Evolutionary conservation across 2,888 invertebrate species (phyloP).

Genomic region (Xestia ashworthii): DNA sequence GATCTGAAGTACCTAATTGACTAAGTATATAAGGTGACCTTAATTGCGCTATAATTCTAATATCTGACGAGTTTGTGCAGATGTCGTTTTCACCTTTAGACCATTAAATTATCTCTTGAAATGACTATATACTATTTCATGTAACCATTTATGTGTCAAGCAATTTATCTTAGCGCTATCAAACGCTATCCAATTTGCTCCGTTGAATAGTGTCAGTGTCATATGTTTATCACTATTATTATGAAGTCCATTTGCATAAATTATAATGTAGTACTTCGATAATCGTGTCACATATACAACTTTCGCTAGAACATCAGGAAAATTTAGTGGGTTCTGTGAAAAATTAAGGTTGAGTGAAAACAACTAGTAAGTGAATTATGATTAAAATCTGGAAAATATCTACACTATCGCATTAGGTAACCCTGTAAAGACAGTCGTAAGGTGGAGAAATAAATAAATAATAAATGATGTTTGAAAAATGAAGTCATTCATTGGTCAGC

Average conservation of each 20-base stretch:
- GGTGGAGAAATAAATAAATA: no score
- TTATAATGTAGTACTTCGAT: slow-evolving; percentile 30
- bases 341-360: not conserved
- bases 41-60: not conserved
- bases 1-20: not conserved
- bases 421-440: no score
- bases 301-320: slow-evolving; percentile 7
- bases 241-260: slow-evolving; percentile 58
- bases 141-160: slow-evolving; percentile 10
- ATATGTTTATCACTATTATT: slow-evolving; percentile 48
- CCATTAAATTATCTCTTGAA: not conserved
- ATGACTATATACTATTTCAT: not conserved
- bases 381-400: no score
- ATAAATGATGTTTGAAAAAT: no score
- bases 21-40: not conserved
- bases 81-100: slow-evolving; percentile 21
- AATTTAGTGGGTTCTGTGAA: not conserved
- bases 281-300: slow-evolving; percentile 21
- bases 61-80: not conserved
- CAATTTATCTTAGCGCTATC: slow-evolving; percentile 25
- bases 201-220: slow-evolving; percentile 62
- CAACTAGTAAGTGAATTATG: not conserved
- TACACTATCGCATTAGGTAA: no score
- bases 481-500: not conserved
- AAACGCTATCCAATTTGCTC: slow-evolving; percentile 39